Evolutionary conservation across 2,113 vertebrate species (phyloP), one percentile per base, ranked within the genome.

Genomic region (Carassius auratus): DNA sequence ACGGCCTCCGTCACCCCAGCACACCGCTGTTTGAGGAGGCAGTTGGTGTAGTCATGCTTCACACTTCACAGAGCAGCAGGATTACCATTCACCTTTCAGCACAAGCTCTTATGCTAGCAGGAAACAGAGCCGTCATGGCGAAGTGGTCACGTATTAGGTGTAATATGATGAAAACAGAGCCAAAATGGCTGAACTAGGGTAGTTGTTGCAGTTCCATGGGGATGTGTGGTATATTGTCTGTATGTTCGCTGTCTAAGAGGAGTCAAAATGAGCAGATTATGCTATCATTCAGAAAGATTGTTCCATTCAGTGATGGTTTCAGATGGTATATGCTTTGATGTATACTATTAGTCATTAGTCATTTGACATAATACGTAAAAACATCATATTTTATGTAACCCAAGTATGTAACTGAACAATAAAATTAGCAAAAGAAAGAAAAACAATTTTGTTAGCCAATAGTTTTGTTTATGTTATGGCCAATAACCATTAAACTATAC

Each of bases 151-250:
- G 3, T 80, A 26, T 26, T 23, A 36, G 57, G 57, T 62, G 77
- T 62, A 23, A 78, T 76, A 21, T 12, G 38, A n/a, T 55, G 55
- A 38, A 78, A 80, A 80, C 23, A 8, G 57, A 80, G 77, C 77
- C 36, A 62, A 64, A 81, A 81, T 81, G 78, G 78, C 59, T 30
- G 78, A 64, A 66, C 38, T 30, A 12, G 78, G n/a, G n/a, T n/a
- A n/a, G n/a, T n/a, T n/a, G n/a, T n/a, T n/a, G n/a, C n/a, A n/a
- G n/a, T n/a, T n/a, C n/a, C n/a, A n/a, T n/a, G n/a, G n/a, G 36
- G 36, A 10, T 80, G 21, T 80, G 36, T 45, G 45, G 59, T 26
- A 61, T 64, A 9, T 23, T 4, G 13, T 21, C 38, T 6, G 3
- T 1, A 45, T 45, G 36, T 26, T 26, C 7, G 9, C 23, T 48